phyloP scores from a whole-genome alignment of 2,888 invertebrate genomes.

The Bhutanitis thaidina region DNA sequence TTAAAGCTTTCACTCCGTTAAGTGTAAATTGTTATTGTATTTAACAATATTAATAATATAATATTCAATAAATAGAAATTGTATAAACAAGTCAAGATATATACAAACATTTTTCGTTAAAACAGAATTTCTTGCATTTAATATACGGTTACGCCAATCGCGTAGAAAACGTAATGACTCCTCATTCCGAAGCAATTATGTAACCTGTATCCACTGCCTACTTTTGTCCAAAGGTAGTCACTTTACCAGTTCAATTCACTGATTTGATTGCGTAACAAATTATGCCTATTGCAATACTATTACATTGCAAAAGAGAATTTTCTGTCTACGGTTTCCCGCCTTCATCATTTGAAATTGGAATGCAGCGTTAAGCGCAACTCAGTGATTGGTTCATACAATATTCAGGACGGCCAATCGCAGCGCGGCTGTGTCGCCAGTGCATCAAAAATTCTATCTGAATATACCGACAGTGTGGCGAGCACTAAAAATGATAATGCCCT shows the following conservation, averaged over 20 bases:
- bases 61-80: too few species aligned
- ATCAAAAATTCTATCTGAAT: conserved; percentile 81
- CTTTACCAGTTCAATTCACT: conserved; percentile 15
- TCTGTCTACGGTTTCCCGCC: conserved; percentile 69
- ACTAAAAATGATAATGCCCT: conserved; percentile 80
- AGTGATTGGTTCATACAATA: conserved; percentile 79
- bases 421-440: conserved; percentile 77
- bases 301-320: conserved; percentile 63
- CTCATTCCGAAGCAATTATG: conserved; percentile 21
- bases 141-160: conserved; percentile 11
- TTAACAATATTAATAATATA: too few species aligned
- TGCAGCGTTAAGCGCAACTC: conserved; percentile 73
- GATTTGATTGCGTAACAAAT: conserved; percentile 32
- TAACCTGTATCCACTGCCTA: conserved; percentile 22
- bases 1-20: too few species aligned
- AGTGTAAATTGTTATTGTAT: too few species aligned
- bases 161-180: conserved; percentile 20
- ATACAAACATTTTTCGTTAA: too few species aligned
- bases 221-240: conserved; percentile 19
- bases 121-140: too few species aligned
- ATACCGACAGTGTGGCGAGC: conserved; percentile 73
- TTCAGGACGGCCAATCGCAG: conserved; percentile 75
- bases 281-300: conserved; percentile 28
- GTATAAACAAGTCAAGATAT: too few species aligned
- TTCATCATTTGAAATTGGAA: conserved; percentile 77